phyloP scores from a whole-genome alignment of 2,888 invertebrate species.

The Xanthia togata region DNA sequence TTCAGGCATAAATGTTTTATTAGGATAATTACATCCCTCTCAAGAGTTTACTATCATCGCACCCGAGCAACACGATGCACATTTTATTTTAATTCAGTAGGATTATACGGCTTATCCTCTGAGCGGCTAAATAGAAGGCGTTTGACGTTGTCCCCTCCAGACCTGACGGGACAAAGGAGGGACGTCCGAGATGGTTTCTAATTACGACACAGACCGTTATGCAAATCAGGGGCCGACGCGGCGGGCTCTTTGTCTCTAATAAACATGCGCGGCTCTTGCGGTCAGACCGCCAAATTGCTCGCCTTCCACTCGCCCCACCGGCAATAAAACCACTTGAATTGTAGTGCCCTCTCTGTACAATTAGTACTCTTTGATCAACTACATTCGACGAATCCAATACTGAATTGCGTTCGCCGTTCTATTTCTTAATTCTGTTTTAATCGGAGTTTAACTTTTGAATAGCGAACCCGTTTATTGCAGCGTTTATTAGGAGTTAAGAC shows the following conservation, averaged over 20 bases:
- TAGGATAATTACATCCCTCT: conserved; percentile 52
- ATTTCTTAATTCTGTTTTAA: conserved; percentile 65
- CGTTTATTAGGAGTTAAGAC: conserved; percentile 68
- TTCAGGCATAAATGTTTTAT: conserved; percentile 50
- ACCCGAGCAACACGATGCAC: conserved; percentile 71
- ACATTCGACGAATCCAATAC: conserved; percentile 68
- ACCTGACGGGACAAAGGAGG: conserved; percentile 87
- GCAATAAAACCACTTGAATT: conserved; percentile 83
- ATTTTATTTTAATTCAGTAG: conserved; percentile 77
- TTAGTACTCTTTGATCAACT: conserved; percentile 82
- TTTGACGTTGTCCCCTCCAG: conserved; percentile 82
- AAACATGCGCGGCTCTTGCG: conserved; percentile 89
- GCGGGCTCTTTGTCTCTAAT: conserved; percentile 88
- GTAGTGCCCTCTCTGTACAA: conserved; percentile 80
- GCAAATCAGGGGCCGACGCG: conserved; percentile 86
- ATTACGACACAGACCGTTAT: conserved; percentile 90
- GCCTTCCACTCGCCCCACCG: conserved; percentile 78
- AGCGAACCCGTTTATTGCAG: conserved; percentile 59
- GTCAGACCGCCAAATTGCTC: conserved; percentile 87
- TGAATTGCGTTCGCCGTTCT: conserved; percentile 63
- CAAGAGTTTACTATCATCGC: conserved; percentile 49
- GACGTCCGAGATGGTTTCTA: conserved; percentile 89
- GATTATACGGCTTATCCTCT: conserved; percentile 80
- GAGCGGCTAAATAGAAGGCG: conserved; percentile 85
- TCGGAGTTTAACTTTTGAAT: conserved; percentile 63